Evolutionary conservation across 1,140 invertebrate genomes (phyloP).

Genomic region (Drosophila willistoni): DNA sequence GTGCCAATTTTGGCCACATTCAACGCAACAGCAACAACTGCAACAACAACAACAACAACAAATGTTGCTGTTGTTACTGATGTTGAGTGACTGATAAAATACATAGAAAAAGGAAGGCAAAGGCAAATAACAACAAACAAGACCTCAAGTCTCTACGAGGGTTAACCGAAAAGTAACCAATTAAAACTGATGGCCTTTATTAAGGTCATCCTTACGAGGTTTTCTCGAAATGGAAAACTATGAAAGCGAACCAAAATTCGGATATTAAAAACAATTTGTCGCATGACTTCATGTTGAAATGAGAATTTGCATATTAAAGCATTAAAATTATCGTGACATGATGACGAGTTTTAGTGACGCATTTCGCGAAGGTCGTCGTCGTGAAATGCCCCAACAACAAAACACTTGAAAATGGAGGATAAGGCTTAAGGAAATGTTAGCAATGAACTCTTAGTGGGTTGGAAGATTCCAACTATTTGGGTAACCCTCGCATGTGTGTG

Average conservation of each 20-base stretch:
- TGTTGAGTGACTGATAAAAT: slow-evolving; percentile 35
- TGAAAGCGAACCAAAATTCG: too few relatives aligned
- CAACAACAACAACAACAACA: neutral
- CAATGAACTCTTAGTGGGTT: slow-evolving; percentile 8
- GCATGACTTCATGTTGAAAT: too few relatives aligned
- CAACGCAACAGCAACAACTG: slow-evolving; percentile 31
- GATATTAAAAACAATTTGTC: too few relatives aligned
- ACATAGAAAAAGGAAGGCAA: slow-evolving; percentile 24
- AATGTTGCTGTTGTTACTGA: slow-evolving; percentile 18
- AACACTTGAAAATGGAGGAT: too few relatives aligned
- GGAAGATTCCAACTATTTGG: slow-evolving; percentile 22
- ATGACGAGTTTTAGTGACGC: too few relatives aligned
- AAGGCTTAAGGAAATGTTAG: neutral
- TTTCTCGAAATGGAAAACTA: too few relatives aligned
- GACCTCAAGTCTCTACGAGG: neutral
- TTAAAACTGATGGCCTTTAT: too few relatives aligned
- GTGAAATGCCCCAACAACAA: too few relatives aligned
- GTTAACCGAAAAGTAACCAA: neutral
- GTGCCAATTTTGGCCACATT: slow-evolving; percentile 72
- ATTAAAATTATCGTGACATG: too few relatives aligned
- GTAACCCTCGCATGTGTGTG: slow-evolving; percentile 27
- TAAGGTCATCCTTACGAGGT: too few relatives aligned
- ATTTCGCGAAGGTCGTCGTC: too few relatives aligned
- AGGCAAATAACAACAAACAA: slow-evolving; percentile 16
- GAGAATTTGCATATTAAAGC: too few relatives aligned